Base-by-base conservation (phyloP, 2,888 invertebrate genomes). In the Cosmia pyralina region DNA sequence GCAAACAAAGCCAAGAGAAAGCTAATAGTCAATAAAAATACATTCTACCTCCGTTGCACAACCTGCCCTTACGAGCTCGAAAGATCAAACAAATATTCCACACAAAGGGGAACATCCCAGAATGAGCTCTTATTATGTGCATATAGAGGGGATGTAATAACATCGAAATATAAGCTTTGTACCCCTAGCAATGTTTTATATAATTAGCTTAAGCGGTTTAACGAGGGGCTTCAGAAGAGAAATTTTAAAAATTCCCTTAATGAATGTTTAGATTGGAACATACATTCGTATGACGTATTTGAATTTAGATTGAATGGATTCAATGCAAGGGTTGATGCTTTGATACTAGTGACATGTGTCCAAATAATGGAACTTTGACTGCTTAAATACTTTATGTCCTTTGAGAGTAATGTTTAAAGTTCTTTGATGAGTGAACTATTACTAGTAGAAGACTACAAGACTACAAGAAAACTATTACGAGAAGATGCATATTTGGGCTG, bases 191-290 rank as follows among this genome's bases (percentile, higher is more conserved):
- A 93, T 94, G 94, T 94, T 95, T 92, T 93, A 94, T 94, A 91
- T 95, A 95, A 96, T 96, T 96, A 96, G 94, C 94, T 93, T 93
- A 95, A 95, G 95, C 94, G 93, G 93, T 93, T 95, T 94, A 94
- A 92, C 91, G 86, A 92, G 92, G 94, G 95, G 90, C 85, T 77
- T 79, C 90, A 89, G 90, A 89, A 91, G 88, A 88, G 90, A 91
- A 38, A 90, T 92, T 94, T 94, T 92, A 89, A 83, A 91, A 92
- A 87, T 82, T 83, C 77, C 85, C 90, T 85, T 94, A 95, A 95
- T 95, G 91, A 96, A 95, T 95, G 95, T 96, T 96, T 96, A 92
- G 94, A 95, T 95, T 95, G 92, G 89, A 91, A 92, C 92, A 92
- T 93, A 92, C 91, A 92, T 93, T 91, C 88, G 91, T 93, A 86